Conservation (phyloP, 1,140 invertebrate genomes). For the Bombus waltoni region DNA sequence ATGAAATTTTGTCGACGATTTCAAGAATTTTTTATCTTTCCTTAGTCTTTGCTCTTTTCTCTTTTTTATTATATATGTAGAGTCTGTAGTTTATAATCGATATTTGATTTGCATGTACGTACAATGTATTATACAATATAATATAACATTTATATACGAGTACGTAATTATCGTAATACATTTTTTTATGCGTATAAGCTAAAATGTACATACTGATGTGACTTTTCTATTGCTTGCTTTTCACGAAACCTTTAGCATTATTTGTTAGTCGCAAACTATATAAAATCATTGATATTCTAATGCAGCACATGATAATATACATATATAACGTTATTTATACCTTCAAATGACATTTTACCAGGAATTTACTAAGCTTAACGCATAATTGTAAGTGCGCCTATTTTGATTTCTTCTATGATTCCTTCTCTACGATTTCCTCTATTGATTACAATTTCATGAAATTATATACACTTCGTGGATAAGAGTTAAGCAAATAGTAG, state of each 20-base stretch:
- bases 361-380: not conserved
- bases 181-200: too few species aligned
- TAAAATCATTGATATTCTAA: not conserved
- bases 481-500: not conserved
- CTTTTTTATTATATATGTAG: not conserved
- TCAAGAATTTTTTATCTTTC: not conserved
- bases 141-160: too few species aligned
- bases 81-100: not conserved
- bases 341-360: not conserved
- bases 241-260: not conserved
- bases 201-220: not conserved
- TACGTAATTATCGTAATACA: too few species aligned
- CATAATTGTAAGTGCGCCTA: not conserved
- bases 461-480: not conserved
- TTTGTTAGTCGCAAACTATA: not conserved
- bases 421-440: too few species aligned
- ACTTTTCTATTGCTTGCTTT: not conserved
- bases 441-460: not conserved
- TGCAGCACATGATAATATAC: not conserved
- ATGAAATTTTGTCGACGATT: not conserved
- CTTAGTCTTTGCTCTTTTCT: not conserved
- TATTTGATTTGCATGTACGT: too few species aligned
- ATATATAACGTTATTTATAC: not conserved
- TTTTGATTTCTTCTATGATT: not conserved
- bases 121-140: too few species aligned